Evolutionary conservation across 2,888 invertebrate genomes (phyloP).

Genomic region (Epinotia brunnichana): DNA sequence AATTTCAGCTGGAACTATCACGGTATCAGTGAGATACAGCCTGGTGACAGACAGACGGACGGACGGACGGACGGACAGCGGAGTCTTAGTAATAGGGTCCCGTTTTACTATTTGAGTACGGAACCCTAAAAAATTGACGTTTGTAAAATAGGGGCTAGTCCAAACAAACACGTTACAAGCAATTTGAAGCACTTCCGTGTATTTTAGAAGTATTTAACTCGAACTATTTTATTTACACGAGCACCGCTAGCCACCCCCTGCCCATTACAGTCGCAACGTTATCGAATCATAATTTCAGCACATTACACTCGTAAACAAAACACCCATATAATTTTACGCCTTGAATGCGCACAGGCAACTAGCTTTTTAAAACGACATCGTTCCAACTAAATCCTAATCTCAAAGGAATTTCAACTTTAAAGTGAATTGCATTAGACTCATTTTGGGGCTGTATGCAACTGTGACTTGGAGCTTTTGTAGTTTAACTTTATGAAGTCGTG

Average conservation of each 20-base stretch:
- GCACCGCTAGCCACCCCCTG: constrained; percentile 2
- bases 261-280: constrained; percentile 14
- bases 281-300: constrained; percentile 38
- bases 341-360: constrained; percentile 32
- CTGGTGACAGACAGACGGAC: too few species aligned
- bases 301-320: constrained; percentile 37
- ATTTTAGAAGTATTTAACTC: background rate
- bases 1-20: too few species aligned
- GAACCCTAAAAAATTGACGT: too few species aligned
- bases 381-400: background rate
- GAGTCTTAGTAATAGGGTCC: too few species aligned
- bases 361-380: background rate
- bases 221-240: background rate
- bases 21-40: too few species aligned
- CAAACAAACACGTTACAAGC: too few species aligned
- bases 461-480: background rate
- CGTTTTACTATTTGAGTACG: too few species aligned
- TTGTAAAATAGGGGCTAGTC: too few species aligned
- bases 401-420: background rate
- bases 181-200: too few species aligned
- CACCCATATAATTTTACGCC: constrained; percentile 34
- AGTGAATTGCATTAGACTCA: background rate
- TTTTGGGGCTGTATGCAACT: background rate
- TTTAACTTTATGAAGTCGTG: constrained; percentile 28
- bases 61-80: too few species aligned